Base-by-base conservation (phyloP, 2,113 vertebrate species). In the Poeciliopsis prolifica region DNA sequence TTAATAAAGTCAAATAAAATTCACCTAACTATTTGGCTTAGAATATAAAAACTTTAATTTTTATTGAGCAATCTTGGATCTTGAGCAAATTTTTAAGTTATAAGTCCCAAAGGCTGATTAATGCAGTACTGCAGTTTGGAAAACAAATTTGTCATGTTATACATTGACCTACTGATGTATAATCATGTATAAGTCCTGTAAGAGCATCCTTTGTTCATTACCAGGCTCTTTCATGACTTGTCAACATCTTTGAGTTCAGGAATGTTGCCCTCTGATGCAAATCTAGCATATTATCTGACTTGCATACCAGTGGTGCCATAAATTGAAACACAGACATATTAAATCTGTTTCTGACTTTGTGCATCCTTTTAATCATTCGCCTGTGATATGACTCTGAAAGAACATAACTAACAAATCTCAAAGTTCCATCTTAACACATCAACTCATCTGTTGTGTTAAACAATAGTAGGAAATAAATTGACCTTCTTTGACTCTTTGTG, bases 201-300 rank as follows among this genome's bases (percentile, higher is more conserved):
- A 91, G 92, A 89, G 92, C 83, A 76, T 82, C 80, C 74, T 82
- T 71, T 79, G 67, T 58, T 61, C 68, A 69, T 83, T 73, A 67
- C 74, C 77, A 69, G 65, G 68, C 89, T 72, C 82, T 75, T 68
- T 85, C 70, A 33, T 77, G 82, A 88, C 85, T 19, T 72, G 83
- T 72, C 74, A 76, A 79, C 72, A 78, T 68, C 74, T 37, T 72
- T 73, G 65, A 68, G 24, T 54, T 13, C 40, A 42, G 61, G 74
- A 87, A 83, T 78, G 65, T 58, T 63, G 65, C 54, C n/a, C 31
- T 14, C 5, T 74, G 77, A 74, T 11, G 22, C 51, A 19, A 65
- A 60, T 1, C 19, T 60, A 62, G 77, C 31, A 62, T 31, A 66
- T 44, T 60, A 79, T 83, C 48, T 22, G 0, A 64, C 33, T 69